A percentile compares a stretch with the other conserved stretches of the same genome.
These are phyloP conservation scores for Lepidochrysops patricia DNA, from an alignment of 2,888 invertebrate species.

Conservation along the genomic window DNA sequence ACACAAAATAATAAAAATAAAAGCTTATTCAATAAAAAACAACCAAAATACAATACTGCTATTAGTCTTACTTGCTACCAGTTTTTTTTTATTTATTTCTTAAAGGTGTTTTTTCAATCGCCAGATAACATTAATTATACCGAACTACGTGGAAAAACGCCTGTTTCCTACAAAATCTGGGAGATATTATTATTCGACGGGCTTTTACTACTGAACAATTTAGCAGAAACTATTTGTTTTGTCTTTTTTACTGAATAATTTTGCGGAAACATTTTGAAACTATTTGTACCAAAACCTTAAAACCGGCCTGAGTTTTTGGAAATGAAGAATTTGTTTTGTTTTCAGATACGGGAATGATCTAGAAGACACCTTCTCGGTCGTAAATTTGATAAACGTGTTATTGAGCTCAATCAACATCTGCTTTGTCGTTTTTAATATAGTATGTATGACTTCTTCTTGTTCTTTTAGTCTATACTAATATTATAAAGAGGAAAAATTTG, in stretches of 20 bases:
- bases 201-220: no score
- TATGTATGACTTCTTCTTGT: conserved; percentile 32
- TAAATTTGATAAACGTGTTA: conserved; percentile 52
- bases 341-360: conserved; percentile 49
- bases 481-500: no score
- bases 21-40: not conserved
- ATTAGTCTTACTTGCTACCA: not conserved
- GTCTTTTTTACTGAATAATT: no score
- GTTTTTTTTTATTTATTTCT: not conserved
- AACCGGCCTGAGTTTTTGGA: not conserved
- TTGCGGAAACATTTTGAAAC: no score
- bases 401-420: conserved; percentile 56
- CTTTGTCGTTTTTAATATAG: conserved; percentile 52
- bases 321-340: conserved; percentile 15
- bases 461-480: no score
- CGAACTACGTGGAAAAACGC: no score
- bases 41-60: not conserved
- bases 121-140: no score
- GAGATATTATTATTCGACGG: not conserved
- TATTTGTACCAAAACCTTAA: no score
- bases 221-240: no score
- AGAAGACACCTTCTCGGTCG: conserved; percentile 49
- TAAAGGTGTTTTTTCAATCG: no score
- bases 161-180: no score
- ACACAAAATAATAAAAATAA: conserved; percentile 2